Conservation (phyloP, 2,113 vertebrate species). For the Notechis scutatus region DNA sequence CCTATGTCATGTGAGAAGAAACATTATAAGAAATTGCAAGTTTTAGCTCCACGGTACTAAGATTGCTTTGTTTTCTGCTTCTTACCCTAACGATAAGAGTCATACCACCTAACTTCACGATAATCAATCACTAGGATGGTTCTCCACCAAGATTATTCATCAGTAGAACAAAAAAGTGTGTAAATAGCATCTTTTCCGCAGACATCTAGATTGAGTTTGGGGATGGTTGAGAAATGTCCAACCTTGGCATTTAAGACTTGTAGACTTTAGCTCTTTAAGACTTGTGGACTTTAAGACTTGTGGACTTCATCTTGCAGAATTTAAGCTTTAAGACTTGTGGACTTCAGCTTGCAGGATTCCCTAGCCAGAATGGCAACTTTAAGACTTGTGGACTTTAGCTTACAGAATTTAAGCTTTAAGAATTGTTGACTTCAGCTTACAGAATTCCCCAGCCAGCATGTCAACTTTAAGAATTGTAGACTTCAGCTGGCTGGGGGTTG, state of each 20-base stretch:
- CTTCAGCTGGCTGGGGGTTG: too few species aligned
- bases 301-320: too few species aligned
- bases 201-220: neutral
- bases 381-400: neutral
- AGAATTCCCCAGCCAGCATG: too few species aligned
- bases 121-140: neutral
- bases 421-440: neutral
- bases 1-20: neutral
- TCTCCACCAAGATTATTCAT: neutral
- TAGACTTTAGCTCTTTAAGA: too few species aligned
- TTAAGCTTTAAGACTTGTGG: too few species aligned
- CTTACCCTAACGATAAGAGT: neutral
- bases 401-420: neutral
- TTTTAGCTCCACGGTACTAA: neutral
- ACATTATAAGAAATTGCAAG: neutral
- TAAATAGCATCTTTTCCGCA: neutral
- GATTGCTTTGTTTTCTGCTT: neutral
- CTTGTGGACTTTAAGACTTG: too few species aligned
- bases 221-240: neutral
- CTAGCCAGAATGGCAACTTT: too few species aligned
- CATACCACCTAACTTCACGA: too few species aligned
- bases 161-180: neutral
- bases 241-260: neutral
- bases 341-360: too few species aligned
- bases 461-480: too few species aligned